Conservation (phyloP, 2,113 vertebrate genomes). For the Lagopus leucura region DNA sequence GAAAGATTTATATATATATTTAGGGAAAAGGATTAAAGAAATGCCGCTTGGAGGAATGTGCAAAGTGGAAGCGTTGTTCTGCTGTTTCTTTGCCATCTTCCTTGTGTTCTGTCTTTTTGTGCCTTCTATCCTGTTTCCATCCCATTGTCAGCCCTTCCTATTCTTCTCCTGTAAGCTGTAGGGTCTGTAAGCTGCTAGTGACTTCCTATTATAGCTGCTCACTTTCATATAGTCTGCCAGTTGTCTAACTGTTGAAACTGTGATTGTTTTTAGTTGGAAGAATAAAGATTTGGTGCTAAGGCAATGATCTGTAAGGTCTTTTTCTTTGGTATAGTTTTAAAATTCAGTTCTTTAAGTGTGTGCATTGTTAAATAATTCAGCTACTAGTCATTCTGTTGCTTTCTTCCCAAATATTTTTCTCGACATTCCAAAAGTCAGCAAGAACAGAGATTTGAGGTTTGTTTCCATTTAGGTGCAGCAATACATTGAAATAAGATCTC, state of each 20-base stretch:
- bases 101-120: background rate
- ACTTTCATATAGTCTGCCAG: background rate
- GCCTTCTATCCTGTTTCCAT: background rate
- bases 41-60: background rate
- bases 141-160: background rate
- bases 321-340: background rate
- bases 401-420: background rate
- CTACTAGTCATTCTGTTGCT: background rate
- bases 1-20: background rate
- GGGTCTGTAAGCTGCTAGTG: background rate
- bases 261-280: background rate
- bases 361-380: background rate
- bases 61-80: background rate
- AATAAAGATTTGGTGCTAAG: background rate
- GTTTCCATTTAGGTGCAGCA: background rate
- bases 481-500: background rate
- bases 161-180: background rate
- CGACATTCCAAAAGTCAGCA: background rate
- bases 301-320: background rate
- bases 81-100: background rate
- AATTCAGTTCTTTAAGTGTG: background rate
- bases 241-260: background rate
- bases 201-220: background rate
- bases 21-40: background rate
- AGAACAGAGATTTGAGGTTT: background rate